These are phyloP conservation scores for Latrodectus elegans DNA, from an alignment of 2,888 invertebrate genomes.

Conservation along the genomic window DNA sequence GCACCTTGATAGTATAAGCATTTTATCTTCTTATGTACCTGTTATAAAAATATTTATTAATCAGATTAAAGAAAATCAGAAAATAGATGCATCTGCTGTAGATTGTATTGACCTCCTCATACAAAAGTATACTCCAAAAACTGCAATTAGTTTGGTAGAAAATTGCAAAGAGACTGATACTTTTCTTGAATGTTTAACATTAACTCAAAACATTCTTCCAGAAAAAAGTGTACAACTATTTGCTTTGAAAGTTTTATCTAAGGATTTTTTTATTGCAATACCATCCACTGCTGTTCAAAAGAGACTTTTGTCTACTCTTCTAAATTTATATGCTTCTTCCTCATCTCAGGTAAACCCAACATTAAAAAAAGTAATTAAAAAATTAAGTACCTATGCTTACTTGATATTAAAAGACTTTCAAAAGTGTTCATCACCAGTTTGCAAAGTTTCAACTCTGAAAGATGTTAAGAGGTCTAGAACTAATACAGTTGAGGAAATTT, in stretches of 20 bases:
- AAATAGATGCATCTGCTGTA: neutral
- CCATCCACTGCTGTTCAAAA: constrained; percentile 71
- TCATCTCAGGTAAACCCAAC: neutral
- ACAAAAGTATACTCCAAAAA: constrained; percentile 29
- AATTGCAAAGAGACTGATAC: constrained; percentile 20
- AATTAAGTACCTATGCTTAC: constrained; percentile 41
- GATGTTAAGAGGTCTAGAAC: constrained; percentile 36
- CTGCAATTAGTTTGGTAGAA: constrained; percentile 13
- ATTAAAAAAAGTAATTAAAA: constrained; percentile 42
- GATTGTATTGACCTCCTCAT: constrained; percentile 22
- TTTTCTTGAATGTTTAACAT: constrained; percentile 30
- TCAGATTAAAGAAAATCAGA: neutral
- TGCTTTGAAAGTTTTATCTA: constrained; percentile 66
- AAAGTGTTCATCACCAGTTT: neutral
- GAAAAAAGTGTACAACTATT: neutral
- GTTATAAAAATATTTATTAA: constrained; percentile 11
- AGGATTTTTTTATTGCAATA: constrained; percentile 72
- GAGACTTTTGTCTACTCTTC: constrained; percentile 68
- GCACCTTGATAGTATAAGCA: constrained; percentile 16
- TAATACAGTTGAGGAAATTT: neutral
- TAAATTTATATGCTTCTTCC: constrained; percentile 50
- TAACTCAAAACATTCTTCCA: neutral
- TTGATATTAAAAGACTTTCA: constrained; percentile 47
- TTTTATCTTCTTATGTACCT: constrained; percentile 46
- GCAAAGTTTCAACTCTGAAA: constrained; percentile 34